Conservation (phyloP, 1,140 invertebrate species). For the Protaetia brevitarsis region DNA sequence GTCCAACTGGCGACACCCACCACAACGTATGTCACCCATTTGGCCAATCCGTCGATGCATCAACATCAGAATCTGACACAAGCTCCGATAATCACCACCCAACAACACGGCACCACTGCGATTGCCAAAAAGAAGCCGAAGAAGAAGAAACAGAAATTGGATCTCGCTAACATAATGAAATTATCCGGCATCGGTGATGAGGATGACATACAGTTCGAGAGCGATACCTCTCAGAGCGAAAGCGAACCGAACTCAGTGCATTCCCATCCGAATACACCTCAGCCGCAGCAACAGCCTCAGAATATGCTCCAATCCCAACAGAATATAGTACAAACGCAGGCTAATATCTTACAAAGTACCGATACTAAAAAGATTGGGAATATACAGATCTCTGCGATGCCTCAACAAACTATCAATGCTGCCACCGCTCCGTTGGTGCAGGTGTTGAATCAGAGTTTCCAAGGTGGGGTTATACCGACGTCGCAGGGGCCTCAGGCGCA, state of each 20-base stretch:
- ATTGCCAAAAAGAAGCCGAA: constrained; percentile 44
- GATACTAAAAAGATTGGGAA: constrained; percentile 41
- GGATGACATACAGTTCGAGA: constrained; percentile 48
- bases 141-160: constrained; percentile 52
- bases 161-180: constrained; percentile 59
- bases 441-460: constrained; percentile 39
- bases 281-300: constrained; percentile 29
- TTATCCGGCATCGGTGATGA: constrained; percentile 49
- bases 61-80: neutral
- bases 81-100: neutral
- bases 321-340: constrained; percentile 29
- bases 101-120: neutral
- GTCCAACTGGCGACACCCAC: constrained; percentile 48
- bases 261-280: constrained; percentile 36
- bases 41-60: constrained; percentile 21
- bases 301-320: constrained; percentile 24
- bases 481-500: constrained; percentile 28
- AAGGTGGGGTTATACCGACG: constrained; percentile 43
- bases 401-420: constrained; percentile 38
- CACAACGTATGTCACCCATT: constrained; percentile 44
- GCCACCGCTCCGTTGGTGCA: constrained; percentile 38
- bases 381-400: constrained; percentile 42
- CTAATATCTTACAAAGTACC: constrained; percentile 27
- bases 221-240: constrained; percentile 46
- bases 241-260: constrained; percentile 39